Conservation (phyloP, 2,888 invertebrate species). For the Tenthredo scrophulariae region DNA sequence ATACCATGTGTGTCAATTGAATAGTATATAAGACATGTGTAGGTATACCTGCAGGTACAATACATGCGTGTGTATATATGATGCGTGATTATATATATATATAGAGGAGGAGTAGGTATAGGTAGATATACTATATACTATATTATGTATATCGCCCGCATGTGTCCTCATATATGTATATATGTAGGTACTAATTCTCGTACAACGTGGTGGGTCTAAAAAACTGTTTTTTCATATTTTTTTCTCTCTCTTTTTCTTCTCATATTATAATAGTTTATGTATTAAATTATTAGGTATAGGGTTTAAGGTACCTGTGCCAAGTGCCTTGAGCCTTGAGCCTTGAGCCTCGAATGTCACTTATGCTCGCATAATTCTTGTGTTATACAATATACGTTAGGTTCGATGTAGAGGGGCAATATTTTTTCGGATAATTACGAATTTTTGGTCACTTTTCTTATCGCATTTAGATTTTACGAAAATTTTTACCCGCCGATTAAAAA, state of each 20-base stretch:
- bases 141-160: slow-evolving; percentile 36
- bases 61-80: not conserved
- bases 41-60: not conserved
- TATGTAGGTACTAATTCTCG: not conserved
- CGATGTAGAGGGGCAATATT: too few relatives aligned
- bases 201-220: slow-evolving; percentile 2
- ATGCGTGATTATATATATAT: not conserved
- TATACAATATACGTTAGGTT: not conserved
- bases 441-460: not conserved
- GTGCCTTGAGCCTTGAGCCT: not conserved
- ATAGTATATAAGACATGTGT: not conserved
- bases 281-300: not conserved
- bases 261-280: not conserved
- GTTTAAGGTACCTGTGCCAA: not conserved
- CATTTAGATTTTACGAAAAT: too few relatives aligned
- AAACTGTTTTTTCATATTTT: not conserved
- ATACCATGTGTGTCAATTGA: not conserved
- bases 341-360: not conserved
- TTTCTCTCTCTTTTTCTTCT: not conserved
- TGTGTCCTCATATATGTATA: not conserved
- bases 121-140: not conserved
- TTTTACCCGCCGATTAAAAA: too few relatives aligned
- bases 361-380: not conserved
- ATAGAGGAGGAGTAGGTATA: not conserved
- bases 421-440: too few relatives aligned